Base-by-base conservation (phyloP, 2,888 invertebrate genomes). In the Glaucopsyche alexis region DNA sequence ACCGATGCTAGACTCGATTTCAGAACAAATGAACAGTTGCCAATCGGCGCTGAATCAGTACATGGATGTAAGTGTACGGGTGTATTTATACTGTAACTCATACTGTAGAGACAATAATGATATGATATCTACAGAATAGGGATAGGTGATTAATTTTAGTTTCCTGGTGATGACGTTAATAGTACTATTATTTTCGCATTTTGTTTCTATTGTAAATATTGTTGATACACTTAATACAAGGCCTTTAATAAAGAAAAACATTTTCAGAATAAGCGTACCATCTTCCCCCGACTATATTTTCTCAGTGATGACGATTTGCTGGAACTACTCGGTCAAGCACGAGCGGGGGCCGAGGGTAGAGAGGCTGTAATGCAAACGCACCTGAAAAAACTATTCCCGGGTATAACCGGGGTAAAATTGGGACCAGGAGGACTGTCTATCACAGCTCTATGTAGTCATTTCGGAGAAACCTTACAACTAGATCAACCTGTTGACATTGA, bases 231-330 rank as follows among this genome's bases (percentile, higher is more conserved):
- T 29, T 3, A 29, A 29, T 29, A 29, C 29, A 4, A 29, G 1
- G 29, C 29, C 29, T 29, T 19, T 9, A 55, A 55, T 55, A 11
- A 71, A 38, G 11, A 45, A 29, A 71, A 45, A 45, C 29, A 71
- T 50, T 84, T 83, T 66, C 87, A 98, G 97, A 98, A 98, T 80
- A 99, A 99, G 88, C 95, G 99, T 60, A 95, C 96, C 0, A 94
- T 96, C 71, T 99, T 99, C 90, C 99, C 99, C 8, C 94, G 99
- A 75, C 97, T 99, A 80, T 98, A 99, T 85, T 99, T 99, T 86
- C 94, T 99, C 77, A 99, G 99, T 75, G 99, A 99, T 84, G 99
- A 99, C 83, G 99, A 99, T 88, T 93, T 99, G 73, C 90, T 99
- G 74, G 99, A 99, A 93, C 95, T 99, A 76, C 94, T 99, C 13